Conservation (phyloP, 1,140 invertebrate species). For the Drosophila subobscura region DNA sequence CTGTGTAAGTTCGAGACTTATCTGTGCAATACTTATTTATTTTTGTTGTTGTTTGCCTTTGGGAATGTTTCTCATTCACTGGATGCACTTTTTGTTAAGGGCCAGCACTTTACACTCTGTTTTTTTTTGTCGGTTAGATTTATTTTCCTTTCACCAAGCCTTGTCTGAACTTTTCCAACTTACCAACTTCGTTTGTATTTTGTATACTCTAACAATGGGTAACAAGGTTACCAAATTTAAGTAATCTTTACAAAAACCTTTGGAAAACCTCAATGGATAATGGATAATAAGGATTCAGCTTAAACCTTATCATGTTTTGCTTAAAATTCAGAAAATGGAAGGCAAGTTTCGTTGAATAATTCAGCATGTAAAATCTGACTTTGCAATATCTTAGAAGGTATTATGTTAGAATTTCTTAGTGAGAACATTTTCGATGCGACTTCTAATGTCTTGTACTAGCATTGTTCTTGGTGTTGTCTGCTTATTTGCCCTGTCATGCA, state of each 20-base stretch:
- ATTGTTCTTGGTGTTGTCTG: slow-evolving; percentile 42
- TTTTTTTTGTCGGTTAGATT: slow-evolving; percentile 1
- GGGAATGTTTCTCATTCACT: too few relatives aligned
- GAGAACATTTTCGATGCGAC: background rate
- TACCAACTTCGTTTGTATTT: background rate
- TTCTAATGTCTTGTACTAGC: background rate
- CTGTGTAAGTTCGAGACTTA: background rate
- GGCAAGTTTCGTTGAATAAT: too few relatives aligned
- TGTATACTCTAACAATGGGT: background rate
- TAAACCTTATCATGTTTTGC: too few relatives aligned
- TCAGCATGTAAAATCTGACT: too few relatives aligned
- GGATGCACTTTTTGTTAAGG: slow-evolving; percentile 5
- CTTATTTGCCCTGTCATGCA: slow-evolving; percentile 62
- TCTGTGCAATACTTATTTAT: too few relatives aligned
- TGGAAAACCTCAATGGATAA: too few relatives aligned
- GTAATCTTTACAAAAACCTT: too few relatives aligned
- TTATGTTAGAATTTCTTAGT: background rate
- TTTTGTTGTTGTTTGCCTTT: too few relatives aligned
- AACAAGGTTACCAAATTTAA: too few relatives aligned
- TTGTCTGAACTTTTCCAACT: slow-evolving; percentile 2
- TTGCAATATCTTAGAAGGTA: too few relatives aligned
- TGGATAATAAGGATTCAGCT: too few relatives aligned
- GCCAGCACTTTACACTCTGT: slow-evolving; percentile 3
- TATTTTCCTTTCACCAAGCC: slow-evolving; percentile 1
- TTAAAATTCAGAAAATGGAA: too few relatives aligned